phyloP scores from a whole-genome alignment of 2,888 invertebrate genomes.

The Cremastobaeus sp. region DNA sequence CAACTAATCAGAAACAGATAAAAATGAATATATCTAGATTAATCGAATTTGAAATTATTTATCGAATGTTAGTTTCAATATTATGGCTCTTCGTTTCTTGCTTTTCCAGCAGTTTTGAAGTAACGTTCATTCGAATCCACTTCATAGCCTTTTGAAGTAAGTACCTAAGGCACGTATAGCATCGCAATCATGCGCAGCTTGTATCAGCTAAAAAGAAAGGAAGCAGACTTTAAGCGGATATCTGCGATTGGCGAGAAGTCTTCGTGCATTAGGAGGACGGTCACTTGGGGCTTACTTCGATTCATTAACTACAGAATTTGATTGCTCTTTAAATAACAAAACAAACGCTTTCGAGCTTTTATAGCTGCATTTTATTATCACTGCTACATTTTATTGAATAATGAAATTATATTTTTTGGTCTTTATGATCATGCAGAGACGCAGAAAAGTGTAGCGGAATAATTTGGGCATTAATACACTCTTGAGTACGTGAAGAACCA shows the following conservation, averaged over 20 bases:
- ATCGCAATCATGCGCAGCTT: constrained; percentile 58
- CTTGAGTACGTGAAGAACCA: background rate
- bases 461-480: too few relatives aligned
- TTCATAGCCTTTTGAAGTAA: constrained; percentile 56
- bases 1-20: too few relatives aligned
- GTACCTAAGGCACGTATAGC: constrained; percentile 59
- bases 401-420: too few relatives aligned
- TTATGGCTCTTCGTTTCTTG: constrained; percentile 49
- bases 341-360: background rate
- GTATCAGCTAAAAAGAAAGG: constrained; percentile 56
- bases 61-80: constrained; percentile 37
- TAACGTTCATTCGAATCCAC: constrained; percentile 58
- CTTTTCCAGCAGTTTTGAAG: constrained; percentile 53
- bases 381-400: too few relatives aligned
- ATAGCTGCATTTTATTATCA: background rate
- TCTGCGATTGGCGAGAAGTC: constrained; percentile 36
- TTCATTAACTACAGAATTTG: constrained; percentile 20
- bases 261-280: constrained; percentile 33
- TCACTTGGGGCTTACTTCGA: constrained; percentile 18
- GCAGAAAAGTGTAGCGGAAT: too few relatives aligned
- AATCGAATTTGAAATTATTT: constrained; percentile 27
- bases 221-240: constrained; percentile 33
- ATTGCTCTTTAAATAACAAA: background rate
- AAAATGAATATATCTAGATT: too few relatives aligned
- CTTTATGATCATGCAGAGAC: too few relatives aligned